Conservation (phyloP, 2,797 vertebrate species). For the Crenichthys baileyi region DNA sequence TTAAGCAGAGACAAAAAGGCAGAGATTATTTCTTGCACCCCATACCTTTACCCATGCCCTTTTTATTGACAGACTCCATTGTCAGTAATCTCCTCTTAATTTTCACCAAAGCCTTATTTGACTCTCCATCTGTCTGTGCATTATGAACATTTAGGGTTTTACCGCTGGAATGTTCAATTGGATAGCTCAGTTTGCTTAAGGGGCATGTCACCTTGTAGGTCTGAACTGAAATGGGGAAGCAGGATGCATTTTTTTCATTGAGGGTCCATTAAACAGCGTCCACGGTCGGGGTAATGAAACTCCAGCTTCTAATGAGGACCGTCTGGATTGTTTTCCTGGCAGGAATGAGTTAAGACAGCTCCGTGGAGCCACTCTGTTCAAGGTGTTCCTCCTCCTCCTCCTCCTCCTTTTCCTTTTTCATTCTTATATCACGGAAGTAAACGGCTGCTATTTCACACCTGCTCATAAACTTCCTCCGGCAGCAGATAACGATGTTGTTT, state of each 20-base stretch:
- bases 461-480: conserved; percentile 75
- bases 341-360: conserved; percentile 58
- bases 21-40: conserved; percentile 16
- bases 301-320: conserved; percentile 78
- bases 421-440: conserved; percentile 46
- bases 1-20: conserved; percentile 35
- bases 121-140: conserved; percentile 23
- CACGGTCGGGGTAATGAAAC: conserved; percentile 76
- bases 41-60: conserved; percentile 7
- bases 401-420: conserved; percentile 38
- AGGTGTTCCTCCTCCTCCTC: conserved; percentile 6
- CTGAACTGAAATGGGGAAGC: conserved; percentile 59
- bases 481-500: conserved; percentile 73
- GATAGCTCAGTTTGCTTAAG: conserved; percentile 42
- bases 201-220: conserved; percentile 59
- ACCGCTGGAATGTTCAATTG: conserved; percentile 58
- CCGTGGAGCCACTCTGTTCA: conserved; percentile 53
- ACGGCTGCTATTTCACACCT: conserved; percentile 68
- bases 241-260: conserved; percentile 75
- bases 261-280: conserved; percentile 78
- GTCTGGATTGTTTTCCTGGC: conserved; percentile 74
- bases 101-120: conserved; percentile 34
- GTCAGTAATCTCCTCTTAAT: conserved; percentile 26
- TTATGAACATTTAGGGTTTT: conserved; percentile 40
- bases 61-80: conserved; percentile 26